Evolutionary conservation across 1,140 invertebrate species (phyloP).

Genomic region (Hormaphis cornu): DNA sequence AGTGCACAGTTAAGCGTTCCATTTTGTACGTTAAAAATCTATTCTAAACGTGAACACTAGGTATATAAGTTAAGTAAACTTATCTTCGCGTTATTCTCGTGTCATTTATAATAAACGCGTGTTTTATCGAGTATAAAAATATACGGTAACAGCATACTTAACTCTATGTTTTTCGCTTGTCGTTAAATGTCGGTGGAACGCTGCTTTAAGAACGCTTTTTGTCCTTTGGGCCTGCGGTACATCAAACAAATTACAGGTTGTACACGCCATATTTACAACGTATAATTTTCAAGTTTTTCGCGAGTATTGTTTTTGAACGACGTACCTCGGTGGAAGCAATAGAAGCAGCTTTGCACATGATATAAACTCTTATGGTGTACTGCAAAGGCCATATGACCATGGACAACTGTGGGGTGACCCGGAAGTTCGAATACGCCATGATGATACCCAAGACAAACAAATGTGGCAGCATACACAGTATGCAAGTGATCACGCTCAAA

Average conservation of each 20-base stretch:
- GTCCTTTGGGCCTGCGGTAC: background rate
- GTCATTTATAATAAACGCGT: no score
- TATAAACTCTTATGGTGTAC: slow-evolving; percentile 4
- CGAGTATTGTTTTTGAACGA: background rate
- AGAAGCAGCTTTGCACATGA: slow-evolving; percentile 20
- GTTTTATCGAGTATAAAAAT: no score
- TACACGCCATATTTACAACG: background rate
- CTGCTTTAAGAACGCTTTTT: background rate
- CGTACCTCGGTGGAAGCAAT: slow-evolving; percentile 19
- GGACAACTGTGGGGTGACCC: slow-evolving; percentile 18
- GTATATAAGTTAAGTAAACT: no score
- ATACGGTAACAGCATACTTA: no score
- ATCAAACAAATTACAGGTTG: background rate
- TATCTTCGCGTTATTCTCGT: no score
- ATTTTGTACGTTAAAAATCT: no score
- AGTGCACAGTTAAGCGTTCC: no score
- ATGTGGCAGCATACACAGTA: slow-evolving; percentile 24
- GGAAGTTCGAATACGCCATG: slow-evolving; percentile 30
- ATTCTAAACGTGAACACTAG: no score
- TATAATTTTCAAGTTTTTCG: background rate
- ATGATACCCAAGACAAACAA: slow-evolving; percentile 25
- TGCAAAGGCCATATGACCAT: slow-evolving; percentile 29
- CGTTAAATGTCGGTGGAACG: background rate
- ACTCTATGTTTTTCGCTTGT: background rate
- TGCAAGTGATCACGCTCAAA: background rate